Conservation (phyloP, 2,113 vertebrate species). For the Semnopithecus entellus region DNA sequence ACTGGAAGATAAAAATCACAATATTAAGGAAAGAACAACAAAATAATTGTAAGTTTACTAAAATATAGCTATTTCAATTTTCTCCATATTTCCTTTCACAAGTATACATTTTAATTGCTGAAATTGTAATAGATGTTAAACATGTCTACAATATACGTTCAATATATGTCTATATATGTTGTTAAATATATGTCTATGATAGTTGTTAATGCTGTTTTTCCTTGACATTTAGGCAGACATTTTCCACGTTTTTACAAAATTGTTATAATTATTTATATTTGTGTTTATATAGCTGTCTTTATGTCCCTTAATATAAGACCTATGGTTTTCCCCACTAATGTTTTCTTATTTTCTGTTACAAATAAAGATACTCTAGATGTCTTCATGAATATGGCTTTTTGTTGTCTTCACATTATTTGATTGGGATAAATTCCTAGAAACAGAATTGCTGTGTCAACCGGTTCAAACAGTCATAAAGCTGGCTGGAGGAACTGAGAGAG, state of each 20-base stretch:
- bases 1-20: background rate
- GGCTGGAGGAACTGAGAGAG: background rate
- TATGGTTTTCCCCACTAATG: background rate
- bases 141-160: background rate
- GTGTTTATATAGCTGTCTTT: background rate
- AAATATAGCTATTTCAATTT: background rate
- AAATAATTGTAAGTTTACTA: background rate
- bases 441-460: background rate
- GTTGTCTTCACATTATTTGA: background rate
- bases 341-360: conserved; percentile 29
- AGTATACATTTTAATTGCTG: background rate
- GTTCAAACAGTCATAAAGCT: background rate
- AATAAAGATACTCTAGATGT: background rate
- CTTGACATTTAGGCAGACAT: background rate
- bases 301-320: background rate
- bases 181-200: background rate
- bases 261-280: background rate
- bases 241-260: background rate
- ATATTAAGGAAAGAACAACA: background rate
- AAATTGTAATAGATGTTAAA: background rate
- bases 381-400: background rate
- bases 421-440: background rate
- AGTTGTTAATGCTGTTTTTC: background rate
- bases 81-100: background rate
- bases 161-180: background rate